Percentiles rank a stretch among this genome's conserved stretches.
Evolutionary conservation across 2,797 vertebrate species (phyloP).

Genomic region (Chiloscyllium punctatum): DNA sequence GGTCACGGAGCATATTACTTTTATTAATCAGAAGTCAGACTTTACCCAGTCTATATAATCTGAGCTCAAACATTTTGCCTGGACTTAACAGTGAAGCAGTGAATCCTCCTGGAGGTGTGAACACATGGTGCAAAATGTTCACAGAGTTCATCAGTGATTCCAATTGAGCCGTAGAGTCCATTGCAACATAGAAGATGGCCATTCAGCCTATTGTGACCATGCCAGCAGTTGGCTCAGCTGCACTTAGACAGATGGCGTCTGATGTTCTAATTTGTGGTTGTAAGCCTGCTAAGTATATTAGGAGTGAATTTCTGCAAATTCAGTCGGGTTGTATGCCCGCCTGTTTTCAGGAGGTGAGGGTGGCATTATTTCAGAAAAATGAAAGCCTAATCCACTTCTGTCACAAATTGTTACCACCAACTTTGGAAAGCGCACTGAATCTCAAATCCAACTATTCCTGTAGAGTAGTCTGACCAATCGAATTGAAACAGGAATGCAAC

Average conservation of each 20-base stretch:
- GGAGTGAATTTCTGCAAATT: not conserved
- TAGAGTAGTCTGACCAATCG: too few species aligned
- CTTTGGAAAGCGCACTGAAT: too few species aligned
- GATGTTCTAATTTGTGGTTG: not conserved
- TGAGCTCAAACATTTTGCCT: not conserved
- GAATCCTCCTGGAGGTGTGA: not conserved
- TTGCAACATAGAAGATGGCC: too few species aligned
- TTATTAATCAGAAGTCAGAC: not conserved
- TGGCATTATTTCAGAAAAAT: not conserved
- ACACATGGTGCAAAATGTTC: not conserved
- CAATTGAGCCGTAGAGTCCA: not conserved
- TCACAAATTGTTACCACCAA: too few species aligned
- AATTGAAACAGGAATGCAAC: too few species aligned
- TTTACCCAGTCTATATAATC: not conserved
- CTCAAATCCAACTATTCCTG: too few species aligned
- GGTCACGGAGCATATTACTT: not conserved
- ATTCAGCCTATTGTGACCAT: too few species aligned
- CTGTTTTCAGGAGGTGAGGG: not conserved
- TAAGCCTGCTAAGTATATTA: not conserved
- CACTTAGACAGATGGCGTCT: not conserved
- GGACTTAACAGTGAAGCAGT: not conserved
- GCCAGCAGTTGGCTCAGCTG: not conserved
- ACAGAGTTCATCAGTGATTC: not conserved
- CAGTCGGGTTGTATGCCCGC: not conserved
- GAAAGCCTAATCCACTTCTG: not conserved